Conservation (phyloP, 2,113 vertebrate genomes). For the Dasyornis broadbenti region DNA sequence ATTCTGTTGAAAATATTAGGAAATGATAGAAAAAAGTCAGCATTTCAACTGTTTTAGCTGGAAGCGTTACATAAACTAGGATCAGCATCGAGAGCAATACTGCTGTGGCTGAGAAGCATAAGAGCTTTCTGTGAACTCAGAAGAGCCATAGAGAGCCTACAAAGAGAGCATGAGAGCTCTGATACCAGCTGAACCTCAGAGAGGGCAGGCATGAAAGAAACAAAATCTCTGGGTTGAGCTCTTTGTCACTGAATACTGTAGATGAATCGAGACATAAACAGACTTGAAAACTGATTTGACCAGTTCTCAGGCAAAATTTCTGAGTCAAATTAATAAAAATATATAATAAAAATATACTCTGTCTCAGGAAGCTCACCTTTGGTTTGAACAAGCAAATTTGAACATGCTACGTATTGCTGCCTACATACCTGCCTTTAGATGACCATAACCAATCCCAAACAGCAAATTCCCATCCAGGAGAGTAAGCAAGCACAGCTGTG, state of each 20-base stretch:
- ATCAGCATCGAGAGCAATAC: background rate
- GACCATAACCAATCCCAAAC: background rate
- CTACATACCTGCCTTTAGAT: background rate
- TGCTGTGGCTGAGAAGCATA: background rate
- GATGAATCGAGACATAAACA: background rate
- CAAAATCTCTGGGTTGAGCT: background rate
- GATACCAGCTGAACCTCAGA: background rate
- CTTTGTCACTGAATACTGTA: background rate
- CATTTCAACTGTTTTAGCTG: background rate
- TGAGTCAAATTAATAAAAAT: background rate
- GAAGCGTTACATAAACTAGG: background rate
- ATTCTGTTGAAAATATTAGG: background rate
- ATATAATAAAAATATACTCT: background rate
- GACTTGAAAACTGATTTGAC: background rate
- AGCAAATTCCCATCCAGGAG: background rate
- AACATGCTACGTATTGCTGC: background rate
- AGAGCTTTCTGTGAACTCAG: background rate
- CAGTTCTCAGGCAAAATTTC: background rate
- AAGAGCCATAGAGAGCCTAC: background rate
- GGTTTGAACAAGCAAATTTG: background rate
- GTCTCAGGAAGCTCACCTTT: background rate
- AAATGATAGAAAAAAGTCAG: background rate
- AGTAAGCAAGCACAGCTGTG: rapidly evolving
- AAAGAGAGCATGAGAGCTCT: background rate
- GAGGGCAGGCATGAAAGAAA: background rate